phyloP scores from a whole-genome alignment of 2,113 vertebrate species.

The Propithecus coquereli region DNA sequence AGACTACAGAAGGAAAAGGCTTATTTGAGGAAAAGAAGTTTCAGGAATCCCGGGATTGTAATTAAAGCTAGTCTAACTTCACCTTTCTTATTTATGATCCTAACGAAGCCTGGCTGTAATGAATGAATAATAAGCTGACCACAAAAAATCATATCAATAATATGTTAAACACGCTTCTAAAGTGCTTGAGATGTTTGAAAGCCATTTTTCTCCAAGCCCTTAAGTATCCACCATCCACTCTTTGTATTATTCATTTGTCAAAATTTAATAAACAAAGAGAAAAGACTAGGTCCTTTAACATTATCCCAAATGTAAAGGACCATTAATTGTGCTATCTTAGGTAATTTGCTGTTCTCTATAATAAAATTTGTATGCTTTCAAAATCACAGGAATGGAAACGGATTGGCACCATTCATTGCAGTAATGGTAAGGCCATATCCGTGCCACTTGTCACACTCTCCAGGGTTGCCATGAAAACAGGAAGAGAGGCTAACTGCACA shows the following conservation, averaged over 20 bases:
- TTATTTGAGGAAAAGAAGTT: neutral
- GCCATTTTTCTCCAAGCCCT: neutral
- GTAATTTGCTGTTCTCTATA: neutral
- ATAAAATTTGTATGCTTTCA: neutral
- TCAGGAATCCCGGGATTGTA: neutral
- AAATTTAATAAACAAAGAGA: neutral
- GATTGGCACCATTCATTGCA: neutral
- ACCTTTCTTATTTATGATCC: neutral
- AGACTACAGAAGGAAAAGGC: neutral
- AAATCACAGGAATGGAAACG: neutral
- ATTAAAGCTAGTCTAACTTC: neutral
- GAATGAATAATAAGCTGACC: neutral
- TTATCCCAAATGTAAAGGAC: neutral
- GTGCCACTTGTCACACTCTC: neutral
- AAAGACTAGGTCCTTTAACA: neutral
- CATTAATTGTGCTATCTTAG: neutral
- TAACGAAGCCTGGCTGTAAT: neutral
- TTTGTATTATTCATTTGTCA: neutral
- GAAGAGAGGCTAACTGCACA: constrained; percentile 77
- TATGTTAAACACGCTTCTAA: neutral
- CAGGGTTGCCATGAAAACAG: constrained; percentile 46
- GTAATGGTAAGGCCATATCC: neutral
- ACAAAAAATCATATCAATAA: neutral
- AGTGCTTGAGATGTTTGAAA: neutral
- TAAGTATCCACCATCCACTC: neutral